Evolutionary conservation across 2,888 invertebrate species (phyloP).

Genomic region (Craniophora ligustri): DNA sequence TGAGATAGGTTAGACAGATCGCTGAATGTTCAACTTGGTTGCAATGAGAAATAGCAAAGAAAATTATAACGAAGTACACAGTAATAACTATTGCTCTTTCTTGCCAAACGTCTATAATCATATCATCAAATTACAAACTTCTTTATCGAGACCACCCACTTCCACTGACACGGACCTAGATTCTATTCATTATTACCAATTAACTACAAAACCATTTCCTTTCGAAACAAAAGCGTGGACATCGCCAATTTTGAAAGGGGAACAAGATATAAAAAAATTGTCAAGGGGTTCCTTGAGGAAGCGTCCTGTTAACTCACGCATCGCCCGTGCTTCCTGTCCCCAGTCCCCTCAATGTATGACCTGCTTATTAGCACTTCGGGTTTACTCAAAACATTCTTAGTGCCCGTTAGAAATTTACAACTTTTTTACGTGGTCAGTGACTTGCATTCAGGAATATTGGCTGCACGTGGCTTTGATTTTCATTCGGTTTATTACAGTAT

Average conservation of each 20-base stretch:
- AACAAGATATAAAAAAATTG: conserved; percentile 65
- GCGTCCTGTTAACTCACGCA: conserved; percentile 83
- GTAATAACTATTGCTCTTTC: conserved; percentile 4
- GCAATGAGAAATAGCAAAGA: conserved; percentile 2
- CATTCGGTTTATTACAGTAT: background rate
- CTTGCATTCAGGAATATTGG: conserved; percentile 28
- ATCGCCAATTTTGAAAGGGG: conserved; percentile 66
- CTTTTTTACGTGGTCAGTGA: conserved; percentile 44
- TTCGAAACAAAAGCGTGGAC: conserved; percentile 45
- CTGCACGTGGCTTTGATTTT: conserved; percentile 23
- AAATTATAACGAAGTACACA: background rate
- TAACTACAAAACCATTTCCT: conserved; percentile 41
- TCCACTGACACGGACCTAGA: conserved; percentile 34
- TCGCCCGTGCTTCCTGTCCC: conserved; percentile 80
- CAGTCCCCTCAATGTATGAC: conserved; percentile 70
- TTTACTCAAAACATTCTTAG: conserved; percentile 63
- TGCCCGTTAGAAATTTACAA: conserved; percentile 57
- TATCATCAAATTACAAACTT: conserved; percentile 31
- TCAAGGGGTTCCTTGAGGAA: conserved; percentile 77
- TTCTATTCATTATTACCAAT: conserved; percentile 21
- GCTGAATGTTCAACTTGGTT: conserved; percentile 4
- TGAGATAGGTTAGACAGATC: no score
- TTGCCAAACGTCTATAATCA: conserved; percentile 25
- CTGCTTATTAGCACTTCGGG: conserved; percentile 71
- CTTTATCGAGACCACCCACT: conserved; percentile 38